Conservation (phyloP, 2,888 invertebrate genomes). For the Drosophila kuntzei region DNA sequence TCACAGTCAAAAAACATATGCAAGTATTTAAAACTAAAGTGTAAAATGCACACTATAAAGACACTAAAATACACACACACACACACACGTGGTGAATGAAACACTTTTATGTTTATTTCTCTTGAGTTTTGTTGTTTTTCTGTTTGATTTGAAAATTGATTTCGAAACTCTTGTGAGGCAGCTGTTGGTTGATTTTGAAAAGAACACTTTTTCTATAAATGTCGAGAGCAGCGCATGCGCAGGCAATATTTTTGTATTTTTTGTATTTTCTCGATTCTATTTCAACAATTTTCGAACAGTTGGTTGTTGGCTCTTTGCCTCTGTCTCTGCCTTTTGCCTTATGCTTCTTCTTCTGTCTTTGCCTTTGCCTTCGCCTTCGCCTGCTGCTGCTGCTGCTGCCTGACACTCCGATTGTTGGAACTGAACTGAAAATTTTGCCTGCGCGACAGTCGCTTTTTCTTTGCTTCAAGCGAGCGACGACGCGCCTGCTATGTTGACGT, state of each 20-base stretch:
- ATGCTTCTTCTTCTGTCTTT: conserved; percentile 19
- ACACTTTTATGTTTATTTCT: conserved; percentile 27
- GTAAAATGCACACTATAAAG: conserved; percentile 13
- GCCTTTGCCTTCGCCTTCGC: conserved; percentile 24
- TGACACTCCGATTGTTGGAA: conserved; percentile 79
- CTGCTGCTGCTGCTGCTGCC: conserved; percentile 43
- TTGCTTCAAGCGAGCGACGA: conserved; percentile 61
- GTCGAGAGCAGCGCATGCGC: conserved; percentile 67
- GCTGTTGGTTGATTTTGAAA: conserved; percentile 61
- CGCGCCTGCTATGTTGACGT: conserved; percentile 43
- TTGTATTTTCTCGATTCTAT: conserved; percentile 32
- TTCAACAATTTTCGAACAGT: conserved; percentile 38
- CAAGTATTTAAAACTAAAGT: conserved; percentile 13
- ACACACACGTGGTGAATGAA: conserved; percentile 21
- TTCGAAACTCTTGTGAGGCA: conserved; percentile 47
- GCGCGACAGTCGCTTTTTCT: conserved; percentile 82
- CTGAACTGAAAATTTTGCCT: conserved; percentile 82
- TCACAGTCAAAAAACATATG: conserved; percentile 44
- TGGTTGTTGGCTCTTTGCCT: conserved; percentile 52
- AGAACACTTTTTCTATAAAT: conserved; percentile 37
- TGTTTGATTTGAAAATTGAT: conserved; percentile 23
- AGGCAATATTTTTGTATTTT: conserved; percentile 35
- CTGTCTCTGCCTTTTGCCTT: conserved; percentile 31
- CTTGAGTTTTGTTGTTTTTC: conserved; percentile 9
- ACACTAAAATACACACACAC: conserved; percentile 4